A percentile compares a stretch with the other conserved stretches of the same genome.
Conservation (phyloP, 1,140 invertebrate species). For the Papilio machaon region DNA sequence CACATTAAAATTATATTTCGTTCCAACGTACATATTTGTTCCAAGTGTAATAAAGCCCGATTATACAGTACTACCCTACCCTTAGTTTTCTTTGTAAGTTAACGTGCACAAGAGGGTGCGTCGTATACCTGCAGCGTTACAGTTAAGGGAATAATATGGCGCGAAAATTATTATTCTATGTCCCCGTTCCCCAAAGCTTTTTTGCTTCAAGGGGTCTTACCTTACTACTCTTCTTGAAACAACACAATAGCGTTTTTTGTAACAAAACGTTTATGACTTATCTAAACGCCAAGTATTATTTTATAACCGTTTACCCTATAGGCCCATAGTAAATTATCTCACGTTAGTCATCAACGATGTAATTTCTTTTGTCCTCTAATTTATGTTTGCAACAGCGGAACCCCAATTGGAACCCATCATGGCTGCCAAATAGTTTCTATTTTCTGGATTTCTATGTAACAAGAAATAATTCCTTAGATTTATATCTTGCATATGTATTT, state of each 20-base stretch:
- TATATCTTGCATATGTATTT: neutral
- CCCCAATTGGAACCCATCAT: neutral
- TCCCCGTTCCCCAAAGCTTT: constrained; percentile 9
- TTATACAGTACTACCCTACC: neutral
- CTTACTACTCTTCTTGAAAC: constrained; percentile 1
- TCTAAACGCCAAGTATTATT: neutral
- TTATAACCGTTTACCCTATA: neutral
- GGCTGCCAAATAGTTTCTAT: neutral
- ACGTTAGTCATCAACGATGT: neutral
- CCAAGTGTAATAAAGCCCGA: neutral
- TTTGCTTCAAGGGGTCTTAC: constrained; percentile 7
- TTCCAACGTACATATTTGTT: neutral
- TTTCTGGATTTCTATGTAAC: neutral
- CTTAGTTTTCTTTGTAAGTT: constrained; percentile 6
- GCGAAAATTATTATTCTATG: constrained; percentile 32
- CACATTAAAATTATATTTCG: neutral
- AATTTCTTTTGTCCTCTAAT: neutral
- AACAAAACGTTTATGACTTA: neutral
- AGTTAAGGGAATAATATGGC: neutral
- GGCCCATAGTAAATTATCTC: neutral
- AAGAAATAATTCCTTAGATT: neutral
- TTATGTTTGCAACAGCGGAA: neutral
- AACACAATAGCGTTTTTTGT: constrained; percentile 28
- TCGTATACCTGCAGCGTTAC: constrained; percentile 15
- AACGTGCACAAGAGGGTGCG: constrained; percentile 10